Conservation (phyloP, 2,888 invertebrate genomes). For the Pyrgus malvae region DNA sequence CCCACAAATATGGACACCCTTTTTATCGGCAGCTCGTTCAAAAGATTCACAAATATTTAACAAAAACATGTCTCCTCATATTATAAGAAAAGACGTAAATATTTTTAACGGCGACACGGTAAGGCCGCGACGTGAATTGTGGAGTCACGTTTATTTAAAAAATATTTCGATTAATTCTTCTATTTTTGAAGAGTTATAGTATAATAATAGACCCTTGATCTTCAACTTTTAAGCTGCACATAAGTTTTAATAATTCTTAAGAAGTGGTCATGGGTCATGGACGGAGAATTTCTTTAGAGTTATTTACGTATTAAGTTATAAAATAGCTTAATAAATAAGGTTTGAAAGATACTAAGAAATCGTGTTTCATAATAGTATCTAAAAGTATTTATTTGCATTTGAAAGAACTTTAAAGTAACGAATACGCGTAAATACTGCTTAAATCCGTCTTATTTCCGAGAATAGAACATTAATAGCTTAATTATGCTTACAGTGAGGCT, state of each 20-base stretch:
- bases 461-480: too few relatives aligned
- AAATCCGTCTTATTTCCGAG: too few relatives aligned
- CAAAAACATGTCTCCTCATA: constrained; percentile 51
- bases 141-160: constrained; percentile 56
- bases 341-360: too few relatives aligned
- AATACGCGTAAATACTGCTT: too few relatives aligned
- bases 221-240: constrained; percentile 7
- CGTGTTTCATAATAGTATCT: too few relatives aligned
- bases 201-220: constrained; percentile 52
- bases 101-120: constrained; percentile 33
- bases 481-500: too few relatives aligned
- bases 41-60: constrained; percentile 67
- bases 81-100: constrained; percentile 34
- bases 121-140: constrained; percentile 43
- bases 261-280: background rate
- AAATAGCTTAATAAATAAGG: background rate
- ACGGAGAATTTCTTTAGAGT: background rate
- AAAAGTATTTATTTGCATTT: too few relatives aligned
- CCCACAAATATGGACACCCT: constrained; percentile 72
- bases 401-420: too few relatives aligned
- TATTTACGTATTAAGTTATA: background rate
- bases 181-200: constrained; percentile 54
- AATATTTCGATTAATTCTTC: constrained; percentile 59
- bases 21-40: constrained; percentile 57
- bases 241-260: constrained; percentile 4